Evolutionary conservation across 64 coral and sea anemone genomes (phyloP), one percentile per base, ranked within the genome.

Genomic region (Montipora foliosa): DNA sequence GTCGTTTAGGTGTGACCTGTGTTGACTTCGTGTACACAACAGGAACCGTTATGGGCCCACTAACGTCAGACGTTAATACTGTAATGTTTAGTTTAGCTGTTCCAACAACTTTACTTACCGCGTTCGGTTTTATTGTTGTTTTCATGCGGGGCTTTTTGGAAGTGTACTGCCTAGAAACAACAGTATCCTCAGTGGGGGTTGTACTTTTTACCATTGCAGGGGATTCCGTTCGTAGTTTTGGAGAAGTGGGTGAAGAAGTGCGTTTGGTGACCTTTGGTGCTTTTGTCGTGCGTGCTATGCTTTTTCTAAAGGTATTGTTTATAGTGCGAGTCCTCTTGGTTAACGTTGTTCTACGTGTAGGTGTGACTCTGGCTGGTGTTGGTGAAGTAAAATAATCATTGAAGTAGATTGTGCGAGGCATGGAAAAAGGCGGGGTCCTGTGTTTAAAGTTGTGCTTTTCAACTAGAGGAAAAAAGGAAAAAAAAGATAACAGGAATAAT

Each of bases 331-430:
- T 86, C 68, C 17, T 86, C 11, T 68, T 86, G 6, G 64, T 86
- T 59, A 86, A 70, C n/a, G 61, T 86, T 3, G 79, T 81, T 60
- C 61, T 59, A 61, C 79, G 79, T 81, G 79, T 45, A 57, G 79
- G 51, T 86, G 82, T 86, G 67, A 49, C 15, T 51, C 66, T 71
- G 3, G 64, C 7, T 48, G 17, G 19, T 15, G 82, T 86, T 20
- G 82, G 44, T 70, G 44, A 68, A 24, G 62, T 86, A 52, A 12
- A 0, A 81, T 24, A 22, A 29, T 53, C 10, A 70, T 62, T 71
- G 82, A 6, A 12, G 50, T 80, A 20, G 52, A 17, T 61, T 62
- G 55, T 60, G 24, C 21, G 55, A 45, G 53, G 57, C 3, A 59
- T 71, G 82, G 47, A 66, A 3, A 47, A 61, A 67, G 80, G 80